Percentiles rank a stretch among this genome's conserved stretches.
phyloP scores from a whole-genome alignment of 1,140 invertebrate genomes.

The Leptinotarsa undecemlineata region DNA sequence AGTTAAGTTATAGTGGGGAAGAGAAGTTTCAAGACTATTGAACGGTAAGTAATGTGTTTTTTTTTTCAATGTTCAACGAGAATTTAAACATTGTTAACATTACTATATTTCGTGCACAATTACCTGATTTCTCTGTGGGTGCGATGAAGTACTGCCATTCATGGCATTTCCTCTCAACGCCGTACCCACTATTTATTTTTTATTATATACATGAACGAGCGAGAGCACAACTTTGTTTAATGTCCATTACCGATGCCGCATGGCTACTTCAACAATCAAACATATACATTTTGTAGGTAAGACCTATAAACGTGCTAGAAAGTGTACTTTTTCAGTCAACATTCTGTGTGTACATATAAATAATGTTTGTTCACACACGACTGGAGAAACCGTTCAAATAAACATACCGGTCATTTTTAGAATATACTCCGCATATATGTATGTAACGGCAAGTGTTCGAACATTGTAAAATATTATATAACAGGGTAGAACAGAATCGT shows the following conservation, averaged over 20 bases:
- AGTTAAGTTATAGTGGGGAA: no score
- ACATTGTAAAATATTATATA: not conserved
- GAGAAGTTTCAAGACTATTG: no score
- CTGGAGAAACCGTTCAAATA: constrained; percentile 7
- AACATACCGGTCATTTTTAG: not conserved
- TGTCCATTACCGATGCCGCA: not conserved
- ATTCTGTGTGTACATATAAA: not conserved
- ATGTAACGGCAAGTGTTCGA: not conserved
- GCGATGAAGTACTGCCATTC: no score
- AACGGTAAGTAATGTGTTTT: no score
- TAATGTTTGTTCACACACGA: not conserved
- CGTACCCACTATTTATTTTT: no score
- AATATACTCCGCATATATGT: not conserved
- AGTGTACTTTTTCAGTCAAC: constrained; percentile 2
- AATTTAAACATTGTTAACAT: no score
- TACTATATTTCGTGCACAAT: no score
- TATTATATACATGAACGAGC: no score
- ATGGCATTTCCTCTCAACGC: no score
- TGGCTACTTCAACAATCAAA: not conserved
- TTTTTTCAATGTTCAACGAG: no score
- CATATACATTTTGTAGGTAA: not conserved
- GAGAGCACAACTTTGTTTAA: not conserved
- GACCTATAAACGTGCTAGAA: not conserved
- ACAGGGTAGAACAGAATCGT: not conserved
- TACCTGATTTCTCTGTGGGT: no score